phyloP scores from a whole-genome alignment of 1,140 invertebrate species.

The Ylistrum balloti region DNA sequence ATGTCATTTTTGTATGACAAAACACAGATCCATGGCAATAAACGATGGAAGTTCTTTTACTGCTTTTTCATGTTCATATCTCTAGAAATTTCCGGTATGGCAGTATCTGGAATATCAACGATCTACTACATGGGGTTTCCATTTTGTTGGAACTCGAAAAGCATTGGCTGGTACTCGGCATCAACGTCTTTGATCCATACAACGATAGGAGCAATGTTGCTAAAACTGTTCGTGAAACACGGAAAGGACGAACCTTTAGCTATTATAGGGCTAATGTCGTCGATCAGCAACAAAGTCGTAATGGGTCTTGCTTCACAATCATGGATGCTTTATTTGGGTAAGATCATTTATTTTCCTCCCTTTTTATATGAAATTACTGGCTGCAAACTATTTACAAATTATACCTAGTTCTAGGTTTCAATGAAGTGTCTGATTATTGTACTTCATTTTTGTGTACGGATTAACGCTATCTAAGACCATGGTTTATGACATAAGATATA shows the following conservation, averaged over 20 bases:
- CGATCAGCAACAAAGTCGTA: background rate
- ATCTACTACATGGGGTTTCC: slow-evolving; percentile 4
- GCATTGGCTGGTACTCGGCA: background rate
- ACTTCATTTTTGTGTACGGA: too few relatives aligned
- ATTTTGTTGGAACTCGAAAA: background rate
- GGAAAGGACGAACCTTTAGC: slow-evolving; percentile 10
- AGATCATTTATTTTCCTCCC: too few relatives aligned
- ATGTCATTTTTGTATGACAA: background rate
- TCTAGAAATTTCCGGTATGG: background rate
- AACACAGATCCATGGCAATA: background rate
- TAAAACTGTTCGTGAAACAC: background rate
- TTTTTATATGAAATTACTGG: too few relatives aligned
- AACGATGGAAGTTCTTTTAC: background rate
- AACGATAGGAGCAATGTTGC: background rate
- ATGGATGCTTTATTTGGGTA: background rate
- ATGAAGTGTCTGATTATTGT: too few relatives aligned
- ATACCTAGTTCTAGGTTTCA: too few relatives aligned
- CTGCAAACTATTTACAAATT: too few relatives aligned
- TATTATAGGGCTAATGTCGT: background rate
- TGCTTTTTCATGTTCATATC: background rate
- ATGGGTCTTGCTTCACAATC: background rate
- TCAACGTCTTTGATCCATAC: background rate
- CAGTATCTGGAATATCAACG: background rate
- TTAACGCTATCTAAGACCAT: too few relatives aligned
- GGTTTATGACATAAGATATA: too few relatives aligned